phyloP scores from a whole-genome alignment of 1,140 invertebrate genomes.

The Dinothrombium tinctorium region DNA sequence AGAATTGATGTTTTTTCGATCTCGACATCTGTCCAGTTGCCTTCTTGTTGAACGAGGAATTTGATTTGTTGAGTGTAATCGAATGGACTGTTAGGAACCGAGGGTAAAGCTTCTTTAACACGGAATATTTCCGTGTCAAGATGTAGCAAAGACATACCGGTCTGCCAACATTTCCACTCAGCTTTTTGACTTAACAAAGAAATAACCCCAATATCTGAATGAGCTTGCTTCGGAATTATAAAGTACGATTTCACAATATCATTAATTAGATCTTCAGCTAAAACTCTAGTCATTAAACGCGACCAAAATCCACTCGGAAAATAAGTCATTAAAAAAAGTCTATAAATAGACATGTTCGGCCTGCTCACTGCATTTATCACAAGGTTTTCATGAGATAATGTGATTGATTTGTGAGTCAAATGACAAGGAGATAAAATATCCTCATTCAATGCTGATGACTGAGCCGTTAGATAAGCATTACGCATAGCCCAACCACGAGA shows the following conservation, averaged over 20 bases:
- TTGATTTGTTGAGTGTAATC: slow-evolving; percentile 20
- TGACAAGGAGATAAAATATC: neutral
- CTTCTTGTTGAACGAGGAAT: slow-evolving; percentile 30
- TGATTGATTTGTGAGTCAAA: neutral
- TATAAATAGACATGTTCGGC: slow-evolving; percentile 13
- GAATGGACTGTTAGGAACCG: slow-evolving; percentile 18
- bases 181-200: slow-evolving; percentile 34
- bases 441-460: neutral
- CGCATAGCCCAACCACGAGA: slow-evolving; percentile 39
- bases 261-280: slow-evolving; percentile 65
- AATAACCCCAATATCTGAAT: slow-evolving; percentile 30
- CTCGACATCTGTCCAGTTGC: slow-evolving; percentile 57
- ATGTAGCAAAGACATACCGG: slow-evolving; percentile 63
- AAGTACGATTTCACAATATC: slow-evolving; percentile 50
- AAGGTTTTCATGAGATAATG: too few relatives aligned
- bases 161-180: slow-evolving; percentile 88
- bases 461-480: neutral
- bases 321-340: slow-evolving; percentile 71
- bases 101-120: slow-evolving; percentile 51
- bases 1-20: slow-evolving; percentile 51
- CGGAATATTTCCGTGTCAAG: slow-evolving; percentile 51
- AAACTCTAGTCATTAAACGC: slow-evolving; percentile 61
- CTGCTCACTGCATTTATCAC: too few relatives aligned
- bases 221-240: slow-evolving; percentile 33
- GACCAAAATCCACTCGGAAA: slow-evolving; percentile 97